phyloP scores from a whole-genome alignment of 2,888 invertebrate genomes.

The Scrobipalpa costella region DNA sequence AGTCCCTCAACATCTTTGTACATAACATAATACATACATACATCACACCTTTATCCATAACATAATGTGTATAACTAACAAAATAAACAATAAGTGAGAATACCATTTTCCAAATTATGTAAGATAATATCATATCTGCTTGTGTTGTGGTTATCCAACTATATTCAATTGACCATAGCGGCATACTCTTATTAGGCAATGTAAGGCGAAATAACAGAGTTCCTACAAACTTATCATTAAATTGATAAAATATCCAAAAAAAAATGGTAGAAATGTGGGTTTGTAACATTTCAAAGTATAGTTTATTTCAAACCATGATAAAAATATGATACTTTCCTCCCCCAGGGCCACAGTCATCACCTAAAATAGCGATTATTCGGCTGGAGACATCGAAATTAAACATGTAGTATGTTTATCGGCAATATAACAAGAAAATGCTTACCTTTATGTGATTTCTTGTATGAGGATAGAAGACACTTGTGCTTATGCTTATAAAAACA shows the following conservation, averaged over 20 bases:
- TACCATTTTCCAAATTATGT: constrained; percentile 21
- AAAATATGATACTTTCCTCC: constrained; percentile 8
- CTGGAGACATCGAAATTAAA: constrained; percentile 45
- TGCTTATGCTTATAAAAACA: background rate
- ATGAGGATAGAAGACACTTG: constrained; percentile 5
- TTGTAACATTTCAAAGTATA: background rate
- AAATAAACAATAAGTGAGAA: background rate
- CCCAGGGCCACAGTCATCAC: constrained; percentile 55
- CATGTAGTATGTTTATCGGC: constrained; percentile 26
- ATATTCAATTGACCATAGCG: background rate
- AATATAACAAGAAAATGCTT: constrained; percentile 1
- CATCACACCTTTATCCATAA: too few relatives aligned
- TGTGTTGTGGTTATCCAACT: background rate
- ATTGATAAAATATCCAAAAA: background rate
- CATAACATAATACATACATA: too few relatives aligned
- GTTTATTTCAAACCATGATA: background rate
- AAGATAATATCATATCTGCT: background rate
- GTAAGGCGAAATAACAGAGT: background rate
- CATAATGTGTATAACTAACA: background rate
- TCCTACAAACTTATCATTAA: background rate
- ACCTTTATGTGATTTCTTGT: constrained; percentile 9
- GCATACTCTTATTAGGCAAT: too few relatives aligned
- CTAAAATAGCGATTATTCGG: constrained; percentile 68
- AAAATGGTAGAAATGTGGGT: background rate
- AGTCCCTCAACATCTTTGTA: too few relatives aligned